Evolutionary conservation across 2,888 invertebrate genomes (phyloP), one percentile per base, ranked within the genome.

Genomic region (Sphaerophoria rueppellii): DNA sequence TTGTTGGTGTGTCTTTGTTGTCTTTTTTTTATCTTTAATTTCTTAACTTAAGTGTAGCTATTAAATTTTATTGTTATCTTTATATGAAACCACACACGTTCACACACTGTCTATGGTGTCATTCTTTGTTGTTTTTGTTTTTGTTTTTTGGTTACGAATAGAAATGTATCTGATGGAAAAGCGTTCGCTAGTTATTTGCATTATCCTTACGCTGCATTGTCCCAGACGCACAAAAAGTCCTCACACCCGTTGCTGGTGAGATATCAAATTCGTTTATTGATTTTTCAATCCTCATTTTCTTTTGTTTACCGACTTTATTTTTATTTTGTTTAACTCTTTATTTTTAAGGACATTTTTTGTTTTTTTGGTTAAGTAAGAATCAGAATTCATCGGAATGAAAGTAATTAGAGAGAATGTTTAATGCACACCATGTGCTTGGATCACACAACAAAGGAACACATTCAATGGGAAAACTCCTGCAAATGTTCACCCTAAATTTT

Each of bases 371-470:
- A 14, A 37, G 35, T n/a, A 9, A 46, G 76, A 52, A 63, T 7
- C 73, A 69, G 35, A 4, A 69, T 63, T 77, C 72, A 77, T 73
- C 43, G 69, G 54, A 74, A 77, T 77, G 77, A 85, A 81, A 73
- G 76, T 85, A 81, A 81, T 85, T 85, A 73, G 76, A 81, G 70
- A 57, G 70, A 24, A 24, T 24, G 24, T 24, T 81, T 73, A 67
- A 76, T 80, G 80, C 72, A 80, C 76, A 85, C 80, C 85, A 85
- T 85, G 85, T 81, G 85, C 80, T 77, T 73, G 63, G 63, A n/a
- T 46, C 76, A 65, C 73, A 85, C 76, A 77, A 73, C 85, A 80
- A 81, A 85, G 76, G 60, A 77, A 77, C 73, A 70, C 70, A 76
- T 58, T 37, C 58, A 63, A 54, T 81, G 81, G 73, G 76, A 72